Conservation (phyloP, 1,140 invertebrate species). For the Cephus cinctus region DNA sequence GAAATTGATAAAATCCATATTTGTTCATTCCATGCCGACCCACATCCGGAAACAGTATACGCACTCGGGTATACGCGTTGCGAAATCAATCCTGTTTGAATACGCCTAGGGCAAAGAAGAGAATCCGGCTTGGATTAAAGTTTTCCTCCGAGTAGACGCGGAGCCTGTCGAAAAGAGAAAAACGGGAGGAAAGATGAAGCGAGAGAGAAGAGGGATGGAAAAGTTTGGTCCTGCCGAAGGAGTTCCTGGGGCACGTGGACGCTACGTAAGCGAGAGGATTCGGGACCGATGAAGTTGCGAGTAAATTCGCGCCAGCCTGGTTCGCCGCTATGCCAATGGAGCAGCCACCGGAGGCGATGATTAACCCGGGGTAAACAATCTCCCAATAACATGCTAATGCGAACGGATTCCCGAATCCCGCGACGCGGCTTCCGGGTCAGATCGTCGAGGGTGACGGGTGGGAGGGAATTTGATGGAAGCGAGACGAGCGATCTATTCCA, state of each 20-base stretch:
- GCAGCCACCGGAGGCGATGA: slow-evolving; percentile 27
- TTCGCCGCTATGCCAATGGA: background rate
- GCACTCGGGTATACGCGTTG: too few relatives aligned
- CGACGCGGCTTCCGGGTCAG: slow-evolving; percentile 17
- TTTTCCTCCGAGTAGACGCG: too few relatives aligned
- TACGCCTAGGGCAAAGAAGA: too few relatives aligned
- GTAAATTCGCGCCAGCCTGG: background rate
- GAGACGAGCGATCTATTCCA: too few relatives aligned
- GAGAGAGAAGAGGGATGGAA: background rate
- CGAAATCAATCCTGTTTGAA: too few relatives aligned
- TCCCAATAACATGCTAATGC: slow-evolving; percentile 49
- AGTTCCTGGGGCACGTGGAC: too few relatives aligned
- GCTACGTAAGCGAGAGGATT: background rate
- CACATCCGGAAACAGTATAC: too few relatives aligned
- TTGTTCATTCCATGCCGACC: too few relatives aligned
- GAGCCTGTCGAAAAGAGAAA: too few relatives aligned
- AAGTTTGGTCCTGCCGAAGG: background rate
- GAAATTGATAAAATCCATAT: too few relatives aligned
- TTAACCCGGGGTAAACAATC: slow-evolving; percentile 45
- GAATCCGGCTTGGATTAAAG: too few relatives aligned
- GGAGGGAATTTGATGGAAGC: slow-evolving; percentile 6
- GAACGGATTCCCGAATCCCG: slow-evolving; percentile 15
- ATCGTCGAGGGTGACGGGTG: slow-evolving; percentile 5
- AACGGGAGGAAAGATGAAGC: slow-evolving; percentile 1
- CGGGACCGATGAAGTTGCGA: background rate